Evolutionary conservation across 2,113 vertebrate species (phyloP).

Genomic region (Anser cygnoides): DNA sequence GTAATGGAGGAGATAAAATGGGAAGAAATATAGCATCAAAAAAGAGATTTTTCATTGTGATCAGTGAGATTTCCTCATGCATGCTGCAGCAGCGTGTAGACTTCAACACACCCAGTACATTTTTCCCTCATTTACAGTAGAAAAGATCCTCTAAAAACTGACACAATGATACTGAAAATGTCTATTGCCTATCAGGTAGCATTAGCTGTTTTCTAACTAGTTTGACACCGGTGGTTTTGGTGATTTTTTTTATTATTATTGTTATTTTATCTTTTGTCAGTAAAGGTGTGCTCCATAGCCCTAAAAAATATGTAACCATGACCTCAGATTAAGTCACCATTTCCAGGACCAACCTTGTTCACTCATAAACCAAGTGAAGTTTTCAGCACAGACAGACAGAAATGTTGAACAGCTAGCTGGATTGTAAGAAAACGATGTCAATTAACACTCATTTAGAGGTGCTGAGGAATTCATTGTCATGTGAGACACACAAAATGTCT

Average conservation of each 20-base stretch:
- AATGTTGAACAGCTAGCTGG: not conserved
- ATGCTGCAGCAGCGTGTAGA: not conserved
- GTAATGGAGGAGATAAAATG: not conserved
- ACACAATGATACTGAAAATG: not conserved
- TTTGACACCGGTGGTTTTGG: rapidly evolving
- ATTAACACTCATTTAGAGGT: not conserved
- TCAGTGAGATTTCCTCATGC: not conserved
- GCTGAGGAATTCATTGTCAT: not conserved
- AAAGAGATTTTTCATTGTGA: not conserved
- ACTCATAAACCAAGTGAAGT: not conserved
- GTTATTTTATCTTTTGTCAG: not conserved
- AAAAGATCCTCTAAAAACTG: not conserved
- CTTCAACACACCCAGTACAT: not conserved
- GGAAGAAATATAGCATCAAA: not conserved
- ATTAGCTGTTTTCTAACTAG: not conserved
- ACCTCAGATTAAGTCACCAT: not conserved
- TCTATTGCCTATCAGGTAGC: not conserved
- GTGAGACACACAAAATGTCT: not conserved
- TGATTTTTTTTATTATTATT: not conserved
- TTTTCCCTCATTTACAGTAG: not conserved
- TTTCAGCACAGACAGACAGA: not conserved
- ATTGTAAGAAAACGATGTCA: not conserved
- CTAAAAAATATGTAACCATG: not conserved
- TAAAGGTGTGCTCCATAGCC: not conserved
- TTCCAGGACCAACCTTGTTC: not conserved